Evolutionary conservation across 1,140 invertebrate genomes (phyloP).

Genomic region (Goniozus legneri): DNA sequence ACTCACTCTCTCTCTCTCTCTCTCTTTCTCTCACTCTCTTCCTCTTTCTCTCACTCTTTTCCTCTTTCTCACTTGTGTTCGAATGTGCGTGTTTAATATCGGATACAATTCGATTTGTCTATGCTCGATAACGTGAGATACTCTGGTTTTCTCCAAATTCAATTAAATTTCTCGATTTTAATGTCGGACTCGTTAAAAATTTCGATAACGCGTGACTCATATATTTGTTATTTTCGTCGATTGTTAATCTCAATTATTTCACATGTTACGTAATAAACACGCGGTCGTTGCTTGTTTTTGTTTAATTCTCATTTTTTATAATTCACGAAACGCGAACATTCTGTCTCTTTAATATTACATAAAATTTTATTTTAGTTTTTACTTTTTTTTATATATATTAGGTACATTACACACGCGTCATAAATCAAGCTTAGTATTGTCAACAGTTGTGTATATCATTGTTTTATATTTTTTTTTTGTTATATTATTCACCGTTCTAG

Average conservation of each 20-base stretch:
- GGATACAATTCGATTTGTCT: conserved; percentile 25
- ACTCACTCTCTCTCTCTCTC: conserved; percentile 3
- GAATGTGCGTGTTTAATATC: conserved; percentile 41
- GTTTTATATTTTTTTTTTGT: conserved; percentile 13
- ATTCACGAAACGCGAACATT: conserved; percentile 35
- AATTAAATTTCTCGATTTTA: too few relatives aligned
- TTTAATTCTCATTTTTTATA: conserved; percentile 10
- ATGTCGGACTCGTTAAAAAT: too few relatives aligned
- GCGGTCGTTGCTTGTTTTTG: not conserved
- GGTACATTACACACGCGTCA: conserved; percentile 38
- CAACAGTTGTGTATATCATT: conserved; percentile 41
- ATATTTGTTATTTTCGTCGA: too few relatives aligned
- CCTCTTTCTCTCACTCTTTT: too few relatives aligned
- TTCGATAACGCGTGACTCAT: too few relatives aligned
- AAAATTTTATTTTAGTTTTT: conserved; percentile 16
- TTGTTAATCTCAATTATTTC: conserved; percentile 3
- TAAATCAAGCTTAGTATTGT: conserved; percentile 45
- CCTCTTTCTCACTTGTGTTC: not conserved
- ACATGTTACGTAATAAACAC: not conserved
- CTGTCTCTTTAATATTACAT: conserved; percentile 15
- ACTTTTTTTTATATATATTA: conserved; percentile 28
- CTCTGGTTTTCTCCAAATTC: conserved; percentile 4
- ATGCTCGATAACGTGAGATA: conserved; percentile 7
- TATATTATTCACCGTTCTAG: too few relatives aligned
- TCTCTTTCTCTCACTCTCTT: conserved; percentile 11